Base-by-base conservation (phyloP, 2,888 invertebrate genomes). In the Orthosia gothica region DNA sequence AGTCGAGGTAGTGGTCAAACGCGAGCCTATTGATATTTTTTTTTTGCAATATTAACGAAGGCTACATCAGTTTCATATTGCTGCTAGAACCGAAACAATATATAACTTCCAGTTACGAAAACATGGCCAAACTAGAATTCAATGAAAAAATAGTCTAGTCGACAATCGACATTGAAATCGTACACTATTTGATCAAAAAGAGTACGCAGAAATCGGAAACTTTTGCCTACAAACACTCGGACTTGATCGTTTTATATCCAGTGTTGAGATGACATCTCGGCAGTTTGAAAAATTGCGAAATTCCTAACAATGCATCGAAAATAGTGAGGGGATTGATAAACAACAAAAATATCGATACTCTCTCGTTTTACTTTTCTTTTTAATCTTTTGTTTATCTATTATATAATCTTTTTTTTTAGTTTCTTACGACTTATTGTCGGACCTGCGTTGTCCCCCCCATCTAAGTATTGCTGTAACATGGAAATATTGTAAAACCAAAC, bases 221-320 rank as follows among this genome's bases (percentile, higher is more conserved):
- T 62, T 81, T 78, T 73, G 76, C 74, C 70, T 59, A 45, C 55
- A 67, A 82, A 68, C 83, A 69, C 72, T 74, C 23, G 13, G 52
- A 70, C 52, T 57, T 58, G 65, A 70, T 78, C 74, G 69, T 82
- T 83, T 83, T 87, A 84, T 76, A 77, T 70, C 76, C 74, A 81
- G 73, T 71, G 75, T 78, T 32, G 67, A 70, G 77, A 77, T 81
- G 88, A 82, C 85, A 86, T 86, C 73, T 81, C 74, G 59, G 75
- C 78, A 86, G 82, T 86, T 79, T 86, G 85, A 87, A 84, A 87
- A 82, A 89, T 89, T 89, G 89, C 87, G 76, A 87, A 86, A 84
- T 84, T 84, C 83, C 81, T 85, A 77, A 83, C 85, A 80, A 84
- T 82, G 71, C 81, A 71, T 83, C 75, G 82, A 75, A 66, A 73